These are phyloP conservation scores for Pterocles gutturalis DNA, from an alignment of 2,113 vertebrate species.

Conservation along the genomic window DNA sequence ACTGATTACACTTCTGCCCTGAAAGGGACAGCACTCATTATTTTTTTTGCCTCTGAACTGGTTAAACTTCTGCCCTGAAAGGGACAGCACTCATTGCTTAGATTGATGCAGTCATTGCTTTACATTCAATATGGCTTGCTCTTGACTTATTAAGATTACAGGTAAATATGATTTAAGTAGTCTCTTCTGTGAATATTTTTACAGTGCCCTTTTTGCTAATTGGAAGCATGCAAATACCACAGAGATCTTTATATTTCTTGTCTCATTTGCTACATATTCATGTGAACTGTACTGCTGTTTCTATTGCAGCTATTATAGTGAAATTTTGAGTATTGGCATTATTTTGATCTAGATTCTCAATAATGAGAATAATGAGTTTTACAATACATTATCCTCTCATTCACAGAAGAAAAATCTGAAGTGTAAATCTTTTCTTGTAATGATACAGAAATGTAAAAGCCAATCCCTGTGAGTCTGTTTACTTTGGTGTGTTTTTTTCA, in stretches of 20 bases:
- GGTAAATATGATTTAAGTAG: constrained; percentile 23
- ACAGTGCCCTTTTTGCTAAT: constrained; percentile 53
- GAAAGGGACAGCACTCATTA: constrained; percentile 35
- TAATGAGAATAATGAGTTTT: background rate
- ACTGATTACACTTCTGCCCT: constrained; percentile 42
- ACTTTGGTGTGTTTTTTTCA: background rate
- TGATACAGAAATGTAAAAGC: background rate
- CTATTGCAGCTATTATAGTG: background rate
- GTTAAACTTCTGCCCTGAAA: constrained; percentile 40
- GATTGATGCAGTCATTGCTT: constrained; percentile 46
- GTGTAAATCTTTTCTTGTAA: background rate
- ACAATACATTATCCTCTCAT: background rate
- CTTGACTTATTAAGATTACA: constrained; percentile 64
- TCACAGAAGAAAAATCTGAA: background rate
- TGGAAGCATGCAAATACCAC: constrained; percentile 39
- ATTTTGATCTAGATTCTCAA: background rate
- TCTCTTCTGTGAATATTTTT: constrained; percentile 43
- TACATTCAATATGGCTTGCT: constrained; percentile 1
- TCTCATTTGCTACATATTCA: background rate
- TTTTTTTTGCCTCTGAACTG: constrained; percentile 37
- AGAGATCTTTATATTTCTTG: background rate
- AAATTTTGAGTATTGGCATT: background rate
- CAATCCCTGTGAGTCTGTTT: background rate
- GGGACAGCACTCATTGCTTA: constrained; percentile 30
- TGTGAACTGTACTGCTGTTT: background rate